phyloP scores from a whole-genome alignment of 2,113 vertebrate species.

The Urocolius indicus region DNA sequence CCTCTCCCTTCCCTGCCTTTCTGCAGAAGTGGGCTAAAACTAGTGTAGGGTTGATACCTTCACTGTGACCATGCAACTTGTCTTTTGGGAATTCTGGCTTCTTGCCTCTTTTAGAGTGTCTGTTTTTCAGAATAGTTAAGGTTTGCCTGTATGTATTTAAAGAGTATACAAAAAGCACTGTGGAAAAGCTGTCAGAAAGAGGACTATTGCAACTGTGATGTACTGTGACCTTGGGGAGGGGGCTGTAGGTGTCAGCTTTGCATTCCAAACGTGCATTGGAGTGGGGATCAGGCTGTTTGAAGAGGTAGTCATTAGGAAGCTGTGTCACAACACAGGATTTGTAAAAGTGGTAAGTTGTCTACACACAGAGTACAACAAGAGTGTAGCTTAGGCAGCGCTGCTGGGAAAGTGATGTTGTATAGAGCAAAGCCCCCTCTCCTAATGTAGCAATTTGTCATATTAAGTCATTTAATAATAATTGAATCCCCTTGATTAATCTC shows the following conservation, averaged over 20 bases:
- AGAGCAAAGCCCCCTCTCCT: constrained; percentile 46
- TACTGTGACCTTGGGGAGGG: accelerated
- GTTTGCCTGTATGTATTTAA: neutral
- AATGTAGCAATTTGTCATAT: constrained; percentile 87
- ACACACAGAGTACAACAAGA: accelerated
- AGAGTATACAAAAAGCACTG: accelerated
- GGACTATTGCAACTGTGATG: accelerated
- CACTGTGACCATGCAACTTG: too few relatives aligned
- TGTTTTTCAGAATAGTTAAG: neutral
- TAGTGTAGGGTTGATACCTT: accelerated
- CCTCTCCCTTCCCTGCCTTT: neutral
- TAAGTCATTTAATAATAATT: constrained; percentile 88
- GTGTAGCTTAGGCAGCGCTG: neutral
- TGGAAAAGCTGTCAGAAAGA: neutral
- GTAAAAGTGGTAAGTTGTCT: neutral
- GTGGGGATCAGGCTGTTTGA: neutral
- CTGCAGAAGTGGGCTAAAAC: neutral
- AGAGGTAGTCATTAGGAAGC: accelerated
- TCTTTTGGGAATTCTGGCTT: neutral
- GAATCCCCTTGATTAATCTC: constrained; percentile 90
- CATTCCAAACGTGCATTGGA: accelerated
- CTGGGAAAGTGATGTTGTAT: neutral
- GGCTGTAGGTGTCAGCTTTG: neutral
- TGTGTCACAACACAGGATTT: neutral
- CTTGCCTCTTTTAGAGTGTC: neutral